phyloP scores from a whole-genome alignment of 1,140 invertebrate species.

The Cydia pomonella region DNA sequence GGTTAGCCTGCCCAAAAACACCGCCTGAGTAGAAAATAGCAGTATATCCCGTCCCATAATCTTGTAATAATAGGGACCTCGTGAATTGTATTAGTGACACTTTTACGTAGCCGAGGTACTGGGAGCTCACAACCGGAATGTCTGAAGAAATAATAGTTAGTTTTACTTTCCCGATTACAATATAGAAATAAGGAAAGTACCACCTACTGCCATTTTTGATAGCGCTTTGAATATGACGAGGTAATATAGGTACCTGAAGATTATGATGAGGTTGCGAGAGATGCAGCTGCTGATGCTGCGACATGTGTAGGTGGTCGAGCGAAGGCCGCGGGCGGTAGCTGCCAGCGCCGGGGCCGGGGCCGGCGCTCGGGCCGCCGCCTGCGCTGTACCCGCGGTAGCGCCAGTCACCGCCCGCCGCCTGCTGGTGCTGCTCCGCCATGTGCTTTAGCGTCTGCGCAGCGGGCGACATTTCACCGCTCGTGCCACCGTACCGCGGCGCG shows the following conservation, averaged over 20 bases:
- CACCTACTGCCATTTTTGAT: not conserved
- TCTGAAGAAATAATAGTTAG: no score
- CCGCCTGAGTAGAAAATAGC: not conserved
- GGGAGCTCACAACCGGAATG: no score
- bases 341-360: slow-evolving; percentile 83
- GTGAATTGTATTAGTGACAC: no score
- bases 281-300: slow-evolving; percentile 92
- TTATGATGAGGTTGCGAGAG: slow-evolving; percentile 89
- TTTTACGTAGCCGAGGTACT: no score
- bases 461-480: slow-evolving; percentile 86
- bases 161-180: not conserved
- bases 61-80: no score
- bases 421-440: slow-evolving; percentile 97
- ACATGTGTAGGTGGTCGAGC: slow-evolving; percentile 86
- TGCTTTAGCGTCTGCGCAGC: slow-evolving; percentile 96
- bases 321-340: slow-evolving; percentile 79
- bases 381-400: slow-evolving; percentile 82
- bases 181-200: not conserved
- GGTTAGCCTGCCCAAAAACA: not conserved
- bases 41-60: not conserved
- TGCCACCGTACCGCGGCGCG: slow-evolving; percentile 62
- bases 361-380: slow-evolving; percentile 81
- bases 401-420: slow-evolving; percentile 81
- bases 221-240: not conserved
- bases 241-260: slow-evolving; percentile 83